A percentile compares a stretch with the other conserved stretches of the same genome.
These are phyloP conservation scores for Gastrophryne carolinensis DNA, from an alignment of 2,797 vertebrate species.

Conservation along the genomic window DNA sequence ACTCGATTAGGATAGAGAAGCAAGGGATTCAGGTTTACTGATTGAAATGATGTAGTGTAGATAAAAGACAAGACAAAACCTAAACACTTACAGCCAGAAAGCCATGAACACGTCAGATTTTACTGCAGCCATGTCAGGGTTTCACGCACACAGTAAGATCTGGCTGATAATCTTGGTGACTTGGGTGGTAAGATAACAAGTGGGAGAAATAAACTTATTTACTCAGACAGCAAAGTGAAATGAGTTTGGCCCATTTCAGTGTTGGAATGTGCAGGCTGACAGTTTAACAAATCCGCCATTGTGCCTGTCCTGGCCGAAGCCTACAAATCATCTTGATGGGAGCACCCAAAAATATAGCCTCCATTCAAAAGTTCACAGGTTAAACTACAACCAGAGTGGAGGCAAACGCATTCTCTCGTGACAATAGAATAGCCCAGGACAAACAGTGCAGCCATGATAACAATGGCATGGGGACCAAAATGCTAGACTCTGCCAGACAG, in stretches of 20 bases:
- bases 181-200: neutral
- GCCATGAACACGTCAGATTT: too few species aligned
- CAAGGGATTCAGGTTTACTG: too few species aligned
- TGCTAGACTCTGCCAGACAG: slow-evolving; percentile 6
- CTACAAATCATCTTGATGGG: neutral
- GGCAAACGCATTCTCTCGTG: neutral
- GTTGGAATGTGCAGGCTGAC: neutral
- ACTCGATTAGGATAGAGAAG: too few species aligned
- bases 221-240: neutral
- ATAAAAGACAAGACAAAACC: too few species aligned
- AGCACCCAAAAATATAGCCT: neutral
- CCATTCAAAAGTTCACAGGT: neutral
- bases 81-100: too few species aligned
- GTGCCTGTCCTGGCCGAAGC: neutral
- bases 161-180: too few species aligned
- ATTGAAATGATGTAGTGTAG: too few species aligned
- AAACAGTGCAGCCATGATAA: slow-evolving; percentile 31
- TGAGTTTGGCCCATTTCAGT: neutral
- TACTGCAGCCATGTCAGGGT: too few species aligned
- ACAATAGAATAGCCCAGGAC: neutral
- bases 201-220: neutral
- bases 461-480: slow-evolving; percentile 23
- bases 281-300: neutral
- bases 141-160: too few species aligned
- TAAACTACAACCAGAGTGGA: slow-evolving; percentile 6